phyloP scores from a whole-genome alignment of 2,888 invertebrate genomes.

The Cataglyphis livida region DNA sequence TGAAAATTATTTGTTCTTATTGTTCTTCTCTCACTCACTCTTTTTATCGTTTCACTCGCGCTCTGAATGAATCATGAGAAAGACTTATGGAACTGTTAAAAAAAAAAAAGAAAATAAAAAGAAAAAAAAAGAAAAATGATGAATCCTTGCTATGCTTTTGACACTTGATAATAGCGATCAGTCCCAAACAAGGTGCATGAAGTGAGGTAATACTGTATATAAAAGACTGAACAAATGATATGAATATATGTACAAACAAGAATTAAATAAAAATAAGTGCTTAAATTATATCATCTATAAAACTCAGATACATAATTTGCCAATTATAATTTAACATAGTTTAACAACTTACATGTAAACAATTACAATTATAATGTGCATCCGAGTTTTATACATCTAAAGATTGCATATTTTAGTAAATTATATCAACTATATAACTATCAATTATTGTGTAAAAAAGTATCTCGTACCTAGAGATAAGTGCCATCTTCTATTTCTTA shows the following conservation, averaged over 20 bases:
- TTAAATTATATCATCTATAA: constrained; percentile 61
- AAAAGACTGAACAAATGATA: constrained; percentile 28
- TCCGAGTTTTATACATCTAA: background rate
- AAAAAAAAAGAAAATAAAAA: background rate
- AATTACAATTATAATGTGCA: background rate
- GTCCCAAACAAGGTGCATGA: background rate
- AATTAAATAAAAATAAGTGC: constrained; percentile 19
- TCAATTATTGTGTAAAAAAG: background rate
- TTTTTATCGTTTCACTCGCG: background rate
- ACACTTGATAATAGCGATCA: background rate
- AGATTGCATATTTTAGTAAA: constrained; percentile 10
- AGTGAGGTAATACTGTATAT: constrained; percentile 12
- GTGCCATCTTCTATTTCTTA: background rate
- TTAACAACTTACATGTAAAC: background rate
- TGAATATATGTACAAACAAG: constrained; percentile 33
- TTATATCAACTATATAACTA: background rate
- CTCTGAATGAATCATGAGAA: background rate
- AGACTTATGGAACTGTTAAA: background rate
- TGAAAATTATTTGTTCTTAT: background rate
- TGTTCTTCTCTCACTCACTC: background rate
- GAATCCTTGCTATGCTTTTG: background rate
- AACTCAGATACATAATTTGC: background rate
- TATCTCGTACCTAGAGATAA: background rate
- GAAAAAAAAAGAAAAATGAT: no score
- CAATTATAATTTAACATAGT: background rate